A percentile compares a stretch with the other conserved stretches of the same genome.
Evolutionary conservation across 1,140 invertebrate genomes (phyloP).

Genomic region (Papilio polyxenes): DNA sequence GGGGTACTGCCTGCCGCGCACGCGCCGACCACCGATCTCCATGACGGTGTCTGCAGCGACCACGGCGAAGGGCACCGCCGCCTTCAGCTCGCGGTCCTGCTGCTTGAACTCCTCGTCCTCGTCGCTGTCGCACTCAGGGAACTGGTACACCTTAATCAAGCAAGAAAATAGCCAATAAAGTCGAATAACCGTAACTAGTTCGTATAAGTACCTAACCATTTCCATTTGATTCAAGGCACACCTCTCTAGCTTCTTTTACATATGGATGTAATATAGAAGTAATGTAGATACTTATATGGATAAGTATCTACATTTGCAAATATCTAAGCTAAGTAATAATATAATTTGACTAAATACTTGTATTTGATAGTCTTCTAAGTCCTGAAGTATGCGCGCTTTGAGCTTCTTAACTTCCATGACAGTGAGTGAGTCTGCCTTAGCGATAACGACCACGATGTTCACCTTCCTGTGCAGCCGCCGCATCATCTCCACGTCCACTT

Average conservation of each 20-base stretch:
- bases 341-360: conserved; percentile 78
- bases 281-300: background rate
- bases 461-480: conserved; percentile 96
- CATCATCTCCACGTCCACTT: conserved; percentile 97
- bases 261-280: background rate
- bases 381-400: conserved; percentile 90
- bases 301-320: too few species aligned
- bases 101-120: conserved; percentile 97
- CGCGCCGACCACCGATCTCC: conserved; percentile 93
- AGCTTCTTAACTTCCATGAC: conserved; percentile 92
- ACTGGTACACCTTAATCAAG: conserved; percentile 88
- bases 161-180: background rate
- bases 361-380: conserved; percentile 91
- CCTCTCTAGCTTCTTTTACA: background rate
- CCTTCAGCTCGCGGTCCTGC: conserved; percentile 94
- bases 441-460: conserved; percentile 98
- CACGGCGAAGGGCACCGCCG: conserved; percentile 97
- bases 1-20: conserved; percentile 96
- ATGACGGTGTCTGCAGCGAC: conserved; percentile 97
- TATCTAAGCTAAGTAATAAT: background rate
- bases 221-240: background rate
- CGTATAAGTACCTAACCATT: background rate
- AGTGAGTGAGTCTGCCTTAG: conserved; percentile 98
- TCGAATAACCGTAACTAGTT: background rate
- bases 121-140: conserved; percentile 97